A percentile compares a stretch with the other conserved stretches of the same genome.
Conservation (phyloP, 2,888 invertebrate species). For the Dolichomitus sp. region DNA sequence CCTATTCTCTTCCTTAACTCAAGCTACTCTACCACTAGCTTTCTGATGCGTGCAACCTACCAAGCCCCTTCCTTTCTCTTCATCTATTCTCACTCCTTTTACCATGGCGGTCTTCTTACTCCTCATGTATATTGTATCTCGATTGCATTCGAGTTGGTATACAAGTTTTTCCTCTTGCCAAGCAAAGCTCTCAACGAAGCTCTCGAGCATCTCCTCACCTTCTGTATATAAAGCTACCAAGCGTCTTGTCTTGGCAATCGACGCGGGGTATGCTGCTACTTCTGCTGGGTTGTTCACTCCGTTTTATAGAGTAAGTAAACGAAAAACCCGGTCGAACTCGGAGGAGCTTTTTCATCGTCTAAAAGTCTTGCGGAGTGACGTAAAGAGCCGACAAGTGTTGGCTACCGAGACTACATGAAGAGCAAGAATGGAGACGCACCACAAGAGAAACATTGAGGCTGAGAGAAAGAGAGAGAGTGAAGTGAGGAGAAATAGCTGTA, state of each 20-base stretch:
- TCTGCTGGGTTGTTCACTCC: neutral
- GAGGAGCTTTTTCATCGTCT: conserved; percentile 11
- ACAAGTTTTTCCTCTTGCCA: neutral
- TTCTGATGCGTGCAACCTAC: neutral
- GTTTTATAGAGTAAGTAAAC: neutral
- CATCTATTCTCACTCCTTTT: neutral
- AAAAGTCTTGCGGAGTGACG: conserved; percentile 14
- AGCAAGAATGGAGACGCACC: neutral
- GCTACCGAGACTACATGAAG: neutral
- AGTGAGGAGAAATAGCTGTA: conserved; percentile 37
- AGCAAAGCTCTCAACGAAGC: neutral
- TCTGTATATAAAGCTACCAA: conserved; percentile 1
- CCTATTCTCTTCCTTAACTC: neutral
- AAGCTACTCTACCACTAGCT: neutral
- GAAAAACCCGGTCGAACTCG: conserved; percentile 3
- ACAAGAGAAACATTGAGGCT: neutral
- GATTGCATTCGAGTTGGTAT: conserved; percentile 13
- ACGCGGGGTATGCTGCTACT: neutral
- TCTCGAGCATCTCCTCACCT: neutral
- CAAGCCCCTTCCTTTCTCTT: neutral
- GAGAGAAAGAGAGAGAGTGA: neutral
- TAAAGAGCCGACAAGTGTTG: conserved; percentile 13
- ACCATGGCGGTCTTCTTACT: neutral
- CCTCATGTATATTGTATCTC: conserved; percentile 46
- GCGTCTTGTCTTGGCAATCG: conserved; percentile 9